Evolutionary conservation across 2,888 invertebrate genomes (phyloP).

Genomic region (Oxytorus armatus): DNA sequence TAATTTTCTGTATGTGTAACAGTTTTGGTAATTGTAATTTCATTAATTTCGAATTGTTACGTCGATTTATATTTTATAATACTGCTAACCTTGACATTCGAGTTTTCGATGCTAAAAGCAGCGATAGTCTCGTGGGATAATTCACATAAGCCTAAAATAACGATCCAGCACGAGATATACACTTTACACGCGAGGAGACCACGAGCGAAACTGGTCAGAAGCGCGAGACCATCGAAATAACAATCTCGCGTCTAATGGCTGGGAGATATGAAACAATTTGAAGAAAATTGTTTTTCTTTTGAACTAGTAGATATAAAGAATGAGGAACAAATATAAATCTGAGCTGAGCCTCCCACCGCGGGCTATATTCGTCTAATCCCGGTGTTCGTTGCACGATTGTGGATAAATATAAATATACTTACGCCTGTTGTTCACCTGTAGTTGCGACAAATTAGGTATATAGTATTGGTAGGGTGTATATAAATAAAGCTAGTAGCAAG

Average conservation of each 20-base stretch:
- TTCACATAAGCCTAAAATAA: constrained; percentile 63
- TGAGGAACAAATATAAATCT: constrained; percentile 59
- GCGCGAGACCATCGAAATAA: constrained; percentile 28
- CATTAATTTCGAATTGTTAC: background rate
- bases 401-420: constrained; percentile 39
- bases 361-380: constrained; percentile 45
- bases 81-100: constrained; percentile 46
- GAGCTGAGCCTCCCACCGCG: constrained; percentile 54
- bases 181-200: constrained; percentile 41
- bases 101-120: constrained; percentile 34
- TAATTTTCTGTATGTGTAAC: too few relatives aligned
- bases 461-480: constrained; percentile 22
- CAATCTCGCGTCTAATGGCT: constrained; percentile 2
- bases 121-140: constrained; percentile 35
- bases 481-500: constrained; percentile 43
- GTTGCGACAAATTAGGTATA: background rate
- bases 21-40: background rate
- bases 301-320: constrained; percentile 2
- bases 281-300: too few relatives aligned
- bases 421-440: constrained; percentile 14
- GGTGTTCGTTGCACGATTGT: constrained; percentile 15
- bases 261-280: constrained; percentile 14
- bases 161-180: constrained; percentile 58
- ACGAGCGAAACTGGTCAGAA: constrained; percentile 14
- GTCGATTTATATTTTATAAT: background rate